These are phyloP conservation scores for Drosophila nigricruria DNA, from an alignment of 2,888 invertebrate genomes.

Conservation along the genomic window DNA sequence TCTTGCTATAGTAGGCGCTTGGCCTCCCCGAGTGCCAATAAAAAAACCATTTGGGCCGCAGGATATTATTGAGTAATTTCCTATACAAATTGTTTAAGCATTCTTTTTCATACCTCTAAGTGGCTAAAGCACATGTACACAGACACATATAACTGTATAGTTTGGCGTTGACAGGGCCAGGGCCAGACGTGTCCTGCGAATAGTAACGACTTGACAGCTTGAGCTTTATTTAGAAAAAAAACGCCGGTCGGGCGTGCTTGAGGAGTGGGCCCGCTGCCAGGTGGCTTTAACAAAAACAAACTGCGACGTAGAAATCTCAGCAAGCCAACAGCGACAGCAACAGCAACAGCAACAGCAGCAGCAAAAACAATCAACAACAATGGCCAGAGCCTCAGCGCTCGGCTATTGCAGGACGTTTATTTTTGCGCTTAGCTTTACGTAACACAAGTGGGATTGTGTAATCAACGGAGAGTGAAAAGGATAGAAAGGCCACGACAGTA, in stretches of 20 bases:
- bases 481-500: slow-evolving; percentile 10
- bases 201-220: slow-evolving; percentile 37
- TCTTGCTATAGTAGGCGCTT: neutral
- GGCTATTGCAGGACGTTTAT: slow-evolving; percentile 56
- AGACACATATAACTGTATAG: slow-evolving; percentile 5
- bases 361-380: slow-evolving; percentile 24
- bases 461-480: slow-evolving; percentile 48
- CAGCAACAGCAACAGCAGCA: neutral
- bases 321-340: slow-evolving; percentile 29
- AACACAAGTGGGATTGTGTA: slow-evolving; percentile 73
- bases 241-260: slow-evolving; percentile 41
- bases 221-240: slow-evolving; percentile 64
- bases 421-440: slow-evolving; percentile 70
- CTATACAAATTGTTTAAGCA: slow-evolving; percentile 61
- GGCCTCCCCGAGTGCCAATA: neutral
- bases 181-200: slow-evolving; percentile 54
- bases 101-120: slow-evolving; percentile 50
- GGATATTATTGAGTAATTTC: slow-evolving; percentile 66
- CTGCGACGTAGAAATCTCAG: slow-evolving; percentile 64
- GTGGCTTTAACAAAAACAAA: slow-evolving; percentile 34
- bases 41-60: slow-evolving; percentile 1
- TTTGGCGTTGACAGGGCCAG: slow-evolving; percentile 58
- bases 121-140: slow-evolving; percentile 2
- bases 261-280: slow-evolving; percentile 42
- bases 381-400: slow-evolving; percentile 3